Evolutionary conservation across 2,888 invertebrate genomes (phyloP), one percentile per base, ranked within the genome.

Genomic region (Chaetogeoica ovagalla): DNA sequence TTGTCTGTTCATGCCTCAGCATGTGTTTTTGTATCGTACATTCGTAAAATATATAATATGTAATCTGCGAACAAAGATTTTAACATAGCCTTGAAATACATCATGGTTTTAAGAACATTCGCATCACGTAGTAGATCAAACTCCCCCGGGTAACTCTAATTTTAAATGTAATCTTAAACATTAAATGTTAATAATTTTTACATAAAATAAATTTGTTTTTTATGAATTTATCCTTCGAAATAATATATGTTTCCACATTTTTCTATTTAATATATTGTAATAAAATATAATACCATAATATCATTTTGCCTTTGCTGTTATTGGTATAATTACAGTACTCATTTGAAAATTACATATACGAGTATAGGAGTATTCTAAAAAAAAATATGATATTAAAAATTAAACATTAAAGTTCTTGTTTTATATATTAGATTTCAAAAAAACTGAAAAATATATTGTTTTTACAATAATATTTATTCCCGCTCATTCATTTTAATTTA

Each of bases 121-220:
- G 37, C 65, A 57, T 75, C 74, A 66, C 65, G 74, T 66, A 55
- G 43, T 66, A 66, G 23, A 75, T 75, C 65, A 75, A 65, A 75
- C 52, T 65, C 37, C 57, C 19, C 21, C 17, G 11, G 19, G 37
- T 73, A 59, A 72, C 21, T 37, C 39, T 21, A 37, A n/a, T 55
- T 60, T 60, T 60, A 60, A 43, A 72, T 60, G 43, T 72, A 17
- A 71, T 59, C 13, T 60, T 60, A 48, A 5, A 13, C 6, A 48
- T 23, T 43, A 23, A 59, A 60, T 57, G 37, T 71, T 37, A n/a
- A 70, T 57, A 70, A n/a, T 57, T n/a, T 55, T 55, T 52, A 57
- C 4, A 15, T n/a, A 70, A 57, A 57, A 23, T 2, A n/a, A 69
- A n/a, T 69, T 57, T 37, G 55, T 55, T 69, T 57, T 37, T 21